Percentiles rank a stretch among this genome's conserved stretches.
phyloP scores from a whole-genome alignment of 2,888 invertebrate species.

The Allophyes oxyacanthae region DNA sequence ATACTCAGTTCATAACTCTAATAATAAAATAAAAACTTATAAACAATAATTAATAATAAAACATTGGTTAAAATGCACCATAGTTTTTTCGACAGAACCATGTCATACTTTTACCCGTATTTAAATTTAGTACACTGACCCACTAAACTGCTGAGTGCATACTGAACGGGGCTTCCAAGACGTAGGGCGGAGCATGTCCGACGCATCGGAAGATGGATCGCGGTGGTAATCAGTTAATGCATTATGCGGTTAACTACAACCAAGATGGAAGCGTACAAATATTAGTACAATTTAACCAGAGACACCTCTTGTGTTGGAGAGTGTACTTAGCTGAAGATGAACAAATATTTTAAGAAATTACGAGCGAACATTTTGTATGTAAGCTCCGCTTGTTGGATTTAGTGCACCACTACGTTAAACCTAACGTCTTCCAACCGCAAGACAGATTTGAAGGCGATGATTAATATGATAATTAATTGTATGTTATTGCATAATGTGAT shows the following conservation, averaged over 20 bases:
- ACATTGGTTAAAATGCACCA: not conserved
- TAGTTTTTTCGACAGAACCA: slow-evolving; percentile 1
- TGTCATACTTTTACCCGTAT: slow-evolving; percentile 25
- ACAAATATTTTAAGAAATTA: slow-evolving; percentile 46
- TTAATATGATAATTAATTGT: slow-evolving; percentile 41
- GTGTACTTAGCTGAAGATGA: slow-evolving; percentile 39
- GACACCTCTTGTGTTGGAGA: slow-evolving; percentile 61
- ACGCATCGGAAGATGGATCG: slow-evolving; percentile 84
- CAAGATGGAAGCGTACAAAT: slow-evolving; percentile 73
- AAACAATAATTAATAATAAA: not conserved
- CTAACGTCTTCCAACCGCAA: no score
- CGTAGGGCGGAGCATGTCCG: slow-evolving; percentile 74
- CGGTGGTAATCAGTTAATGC: slow-evolving; percentile 85
- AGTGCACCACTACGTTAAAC: slow-evolving; percentile 23
- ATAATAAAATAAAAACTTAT: no score
- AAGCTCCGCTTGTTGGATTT: slow-evolving; percentile 6
- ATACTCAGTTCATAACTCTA: no score
- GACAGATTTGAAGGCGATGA: slow-evolving; percentile 29
- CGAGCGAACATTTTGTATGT: slow-evolving; percentile 21
- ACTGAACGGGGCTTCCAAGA: slow-evolving; percentile 63
- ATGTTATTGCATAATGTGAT: slow-evolving; percentile 36
- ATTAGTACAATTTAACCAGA: slow-evolving; percentile 74
- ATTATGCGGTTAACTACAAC: slow-evolving; percentile 82
- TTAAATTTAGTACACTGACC: slow-evolving; percentile 40
- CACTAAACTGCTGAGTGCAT: slow-evolving; percentile 41